Base-by-base conservation (phyloP, 1,140 invertebrate species). In the Rhagoletis zephyria region DNA sequence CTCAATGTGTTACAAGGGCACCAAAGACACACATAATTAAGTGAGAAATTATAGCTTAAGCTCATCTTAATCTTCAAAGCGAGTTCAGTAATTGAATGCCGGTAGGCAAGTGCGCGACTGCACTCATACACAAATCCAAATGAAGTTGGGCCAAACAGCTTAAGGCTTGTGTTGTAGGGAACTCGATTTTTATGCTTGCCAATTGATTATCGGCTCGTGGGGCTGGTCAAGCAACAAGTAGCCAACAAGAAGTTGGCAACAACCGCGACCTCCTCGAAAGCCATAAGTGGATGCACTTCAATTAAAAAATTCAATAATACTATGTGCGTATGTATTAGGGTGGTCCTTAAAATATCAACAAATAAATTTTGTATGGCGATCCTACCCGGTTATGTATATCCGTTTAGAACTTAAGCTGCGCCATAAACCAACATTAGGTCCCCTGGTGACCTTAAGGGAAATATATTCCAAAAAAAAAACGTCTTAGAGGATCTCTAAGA, bases 31-130 rank as follows among this genome's bases (percentile, higher is more conserved):
- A 74, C 45, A 74, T 45, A 74, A 74, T 74, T 42, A 81, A 81
- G 74, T 81, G 74, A 81, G 19, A 81, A 81, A 81, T 81, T 81
- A 56, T 56, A 81, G 56, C 48, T 81, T 56, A 59, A 81, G 45
- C 74, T 19, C 74, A 56, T 81, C 48, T 19, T 70, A 10, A 45
- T 6, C 74, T 30, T n/a, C 51, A 6, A 56, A 81, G 74, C 19
- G 74, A 81, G 74, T 42, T 56, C 74, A 30, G 51, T 56, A n/a
- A 77, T 45, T 81, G 16, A 51, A 56, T 81, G 48, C 9, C 45
- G 10, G 67, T 42, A 56, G 67, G 42, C 14, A n/a, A 74, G 67
- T 81, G 1, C 30, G 2, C 74, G 56, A 56, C 48, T 81, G n/a
- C 74, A 81, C 48, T 81, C 74, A 81, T 10, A 16, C n/a, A n/a